Conservation (phyloP, 2,113 vertebrate genomes). For the Nothocercus nigrocapillus region DNA sequence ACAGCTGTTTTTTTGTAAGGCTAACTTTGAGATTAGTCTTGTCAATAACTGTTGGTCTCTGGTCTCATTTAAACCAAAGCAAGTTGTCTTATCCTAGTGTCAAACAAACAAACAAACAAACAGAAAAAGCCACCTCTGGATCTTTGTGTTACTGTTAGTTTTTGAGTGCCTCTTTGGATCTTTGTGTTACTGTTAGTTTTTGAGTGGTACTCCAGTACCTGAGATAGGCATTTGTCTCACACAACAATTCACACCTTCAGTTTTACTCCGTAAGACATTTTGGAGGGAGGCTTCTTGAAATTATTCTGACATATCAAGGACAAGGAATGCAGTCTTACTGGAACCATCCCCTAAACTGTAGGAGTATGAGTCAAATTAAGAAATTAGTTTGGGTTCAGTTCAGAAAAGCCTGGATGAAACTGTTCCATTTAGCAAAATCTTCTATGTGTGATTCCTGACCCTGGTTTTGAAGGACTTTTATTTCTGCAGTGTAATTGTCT, state of each 20-base stretch:
- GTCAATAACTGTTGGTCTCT: background rate
- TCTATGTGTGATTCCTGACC: background rate
- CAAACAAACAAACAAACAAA: background rate
- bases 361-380: background rate
- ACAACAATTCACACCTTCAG: background rate
- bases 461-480: background rate
- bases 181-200: background rate
- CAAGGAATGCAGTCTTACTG: background rate
- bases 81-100: background rate
- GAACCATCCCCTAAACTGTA: background rate
- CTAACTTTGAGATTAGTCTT: background rate
- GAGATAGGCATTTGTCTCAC: background rate
- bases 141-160: background rate
- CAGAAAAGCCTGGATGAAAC: background rate
- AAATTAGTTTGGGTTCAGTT: background rate
- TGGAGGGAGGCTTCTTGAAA: background rate
- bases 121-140: background rate
- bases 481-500: background rate
- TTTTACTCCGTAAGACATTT: background rate
- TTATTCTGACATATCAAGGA: background rate
- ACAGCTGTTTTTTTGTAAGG: background rate
- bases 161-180: background rate
- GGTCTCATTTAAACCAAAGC: background rate
- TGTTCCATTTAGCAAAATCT: background rate
- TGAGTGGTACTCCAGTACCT: background rate